Base-by-base conservation (phyloP, 2,797 vertebrate genomes). In the Rhabdomys pumilio region DNA sequence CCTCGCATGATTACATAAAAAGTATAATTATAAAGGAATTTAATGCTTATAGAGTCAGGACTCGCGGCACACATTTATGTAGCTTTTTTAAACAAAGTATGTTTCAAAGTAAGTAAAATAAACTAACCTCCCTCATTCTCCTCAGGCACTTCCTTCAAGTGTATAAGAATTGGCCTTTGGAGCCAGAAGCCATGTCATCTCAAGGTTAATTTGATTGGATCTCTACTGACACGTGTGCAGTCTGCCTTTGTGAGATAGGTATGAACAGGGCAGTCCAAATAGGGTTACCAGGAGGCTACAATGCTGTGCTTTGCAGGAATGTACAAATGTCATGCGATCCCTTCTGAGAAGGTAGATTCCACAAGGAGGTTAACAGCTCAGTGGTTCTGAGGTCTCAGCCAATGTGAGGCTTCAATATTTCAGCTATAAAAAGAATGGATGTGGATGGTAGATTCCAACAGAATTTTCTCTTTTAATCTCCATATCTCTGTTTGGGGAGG, bases 1-100 rank as follows among this genome's bases (percentile, higher is more conserved):
- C 69, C 95, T 90, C 47, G 61, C 53, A 89, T 93, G 84, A 96
- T 92, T 96, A 96, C 34, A 96, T 90, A 91, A 96, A 96, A 97
- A 75, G 77, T 44, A 69, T 94, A 96, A 96, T 98, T 97, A 94
- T 59, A 95, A 94, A 94, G 69, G 41, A 91, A 98, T 95, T 92
- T 77, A 96, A 93, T 96, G 88, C 90, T 91, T 86, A 12, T 67
- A 44, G 76, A 95, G 69, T 87, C 77, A 91, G 55, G 53, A 96
- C 81, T 95, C 50, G 65, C 13, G 31, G n/a, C 38, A 95, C 22
- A 92, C 29, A 76, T 50, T 96, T 94, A 87, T 77, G 47, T 67
- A 77, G 93, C 91, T 34, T 63, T 75, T 84, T 91, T 34, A 67
- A 82, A 59, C 53, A 94, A 63, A 82, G 24, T n/a, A 57, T 57